These are phyloP conservation scores for Drosophila mayri DNA, from an alignment of 1,140 invertebrate species.

Conservation along the genomic window DNA sequence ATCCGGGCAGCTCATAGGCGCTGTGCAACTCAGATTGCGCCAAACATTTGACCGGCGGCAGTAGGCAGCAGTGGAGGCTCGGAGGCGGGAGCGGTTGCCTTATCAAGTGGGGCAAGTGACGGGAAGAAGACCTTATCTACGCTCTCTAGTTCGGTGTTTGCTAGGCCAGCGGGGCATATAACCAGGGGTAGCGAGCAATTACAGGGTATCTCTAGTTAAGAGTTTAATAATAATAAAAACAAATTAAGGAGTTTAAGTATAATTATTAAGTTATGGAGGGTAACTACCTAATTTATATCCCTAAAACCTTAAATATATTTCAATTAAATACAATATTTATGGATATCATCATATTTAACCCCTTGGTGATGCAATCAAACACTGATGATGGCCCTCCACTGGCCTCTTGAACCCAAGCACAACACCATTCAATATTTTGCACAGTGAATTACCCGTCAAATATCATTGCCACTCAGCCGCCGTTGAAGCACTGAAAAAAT, in stretches of 20 bases:
- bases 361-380: conserved; percentile 13
- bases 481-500: conserved; percentile 18
- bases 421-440: conserved; percentile 6
- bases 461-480: conserved; percentile 18
- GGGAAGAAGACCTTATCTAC: conserved; percentile 57
- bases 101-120: conserved; percentile 65
- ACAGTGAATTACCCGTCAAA: conserved; percentile 24
- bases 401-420: conserved; percentile 17
- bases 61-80: neutral
- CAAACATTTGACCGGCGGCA: conserved; percentile 58
- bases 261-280: neutral
- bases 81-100: conserved; percentile 13
- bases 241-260: neutral
- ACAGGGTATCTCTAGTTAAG: neutral
- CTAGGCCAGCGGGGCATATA: conserved; percentile 5
- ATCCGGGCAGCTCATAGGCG: conserved; percentile 35
- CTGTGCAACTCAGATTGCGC: conserved; percentile 47
- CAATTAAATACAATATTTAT: neutral
- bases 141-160: conserved; percentile 44
- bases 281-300: neutral
- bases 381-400: conserved; percentile 3
- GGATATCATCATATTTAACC: neutral
- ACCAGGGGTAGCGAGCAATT: neutral
- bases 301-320: neutral
- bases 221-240: neutral